phyloP scores from a whole-genome alignment of 2,113 vertebrate species.

The Notothenia rossii region DNA sequence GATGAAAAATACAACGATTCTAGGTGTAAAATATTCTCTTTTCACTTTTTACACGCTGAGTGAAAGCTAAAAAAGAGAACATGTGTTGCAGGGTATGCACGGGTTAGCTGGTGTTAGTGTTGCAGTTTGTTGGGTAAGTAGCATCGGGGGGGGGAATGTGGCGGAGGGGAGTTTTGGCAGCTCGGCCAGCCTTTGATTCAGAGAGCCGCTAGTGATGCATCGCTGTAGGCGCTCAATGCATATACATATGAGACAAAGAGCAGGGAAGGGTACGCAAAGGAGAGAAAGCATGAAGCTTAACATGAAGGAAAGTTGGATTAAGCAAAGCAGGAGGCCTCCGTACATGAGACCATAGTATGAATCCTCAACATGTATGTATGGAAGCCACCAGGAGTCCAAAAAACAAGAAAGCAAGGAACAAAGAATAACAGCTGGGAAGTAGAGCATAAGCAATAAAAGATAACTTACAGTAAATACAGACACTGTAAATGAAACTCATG shows the following conservation, averaged over 20 bases:
- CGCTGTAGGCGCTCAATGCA: conserved; percentile 77
- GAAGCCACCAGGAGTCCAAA: conserved; percentile 19
- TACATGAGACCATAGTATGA: conserved; percentile 47
- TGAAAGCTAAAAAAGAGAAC: conserved; percentile 36
- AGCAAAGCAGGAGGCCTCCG: conserved; percentile 70
- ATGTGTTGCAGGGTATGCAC: conserved; percentile 7
- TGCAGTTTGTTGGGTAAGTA: conserved; percentile 38
- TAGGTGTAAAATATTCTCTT: conserved; percentile 3
- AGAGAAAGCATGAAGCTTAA: conserved; percentile 74
- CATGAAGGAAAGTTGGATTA: conserved; percentile 78
- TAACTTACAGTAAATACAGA: conserved; percentile 24
- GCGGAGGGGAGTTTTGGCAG: conserved; percentile 57
- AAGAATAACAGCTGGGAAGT: not conserved
- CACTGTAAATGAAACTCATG: conserved; percentile 21
- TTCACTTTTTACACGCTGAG: conserved; percentile 34
- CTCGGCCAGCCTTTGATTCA: conserved; percentile 64
- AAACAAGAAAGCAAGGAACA: conserved; percentile 7
- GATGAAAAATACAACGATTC: conserved; percentile 11
- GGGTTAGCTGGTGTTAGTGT: conserved; percentile 35
- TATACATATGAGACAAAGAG: conserved; percentile 74
- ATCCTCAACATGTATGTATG: conserved; percentile 49
- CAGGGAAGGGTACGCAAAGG: conserved; percentile 52
- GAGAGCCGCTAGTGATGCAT: conserved; percentile 66
- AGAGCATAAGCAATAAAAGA: conserved; percentile 17
- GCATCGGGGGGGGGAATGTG: conserved; percentile 46